These are phyloP conservation scores for Syngnathus rostellatus DNA, from an alignment of 2,797 vertebrate species.

Conservation along the genomic window DNA sequence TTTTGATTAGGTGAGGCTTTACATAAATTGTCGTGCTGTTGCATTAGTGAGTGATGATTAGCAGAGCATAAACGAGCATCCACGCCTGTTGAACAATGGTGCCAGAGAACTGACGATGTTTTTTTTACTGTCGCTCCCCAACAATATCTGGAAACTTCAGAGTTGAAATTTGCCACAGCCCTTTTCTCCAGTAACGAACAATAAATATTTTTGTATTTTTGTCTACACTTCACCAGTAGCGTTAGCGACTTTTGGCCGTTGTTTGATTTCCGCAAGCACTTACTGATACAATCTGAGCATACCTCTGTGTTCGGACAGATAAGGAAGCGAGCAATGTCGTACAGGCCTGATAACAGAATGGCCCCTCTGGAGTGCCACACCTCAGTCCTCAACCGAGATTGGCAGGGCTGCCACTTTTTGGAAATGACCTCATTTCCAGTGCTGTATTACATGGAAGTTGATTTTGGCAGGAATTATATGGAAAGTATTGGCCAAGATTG, in stretches of 20 bases:
- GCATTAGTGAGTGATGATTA: constrained; percentile 46
- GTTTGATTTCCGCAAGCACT: constrained; percentile 61
- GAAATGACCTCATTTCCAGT: constrained; percentile 41
- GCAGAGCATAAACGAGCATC: constrained; percentile 50
- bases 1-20: constrained; percentile 37
- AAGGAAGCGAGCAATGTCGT: constrained; percentile 57
- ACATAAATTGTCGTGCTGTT: constrained; percentile 24
- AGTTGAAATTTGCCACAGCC: constrained; percentile 42
- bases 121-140: constrained; percentile 49
- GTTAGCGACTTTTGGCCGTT: constrained; percentile 42
- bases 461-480: constrained; percentile 52
- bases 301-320: constrained; percentile 64
- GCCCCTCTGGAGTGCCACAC: constrained; percentile 35
- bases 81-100: constrained; percentile 56
- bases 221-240: constrained; percentile 33
- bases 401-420: constrained; percentile 39
- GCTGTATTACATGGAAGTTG: constrained; percentile 50
- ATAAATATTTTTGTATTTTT: constrained; percentile 66
- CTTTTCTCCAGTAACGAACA: constrained; percentile 43
- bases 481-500: constrained; percentile 28
- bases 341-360: constrained; percentile 52
- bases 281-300: constrained; percentile 60
- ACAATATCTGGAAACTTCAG: constrained; percentile 75
- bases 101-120: constrained; percentile 64
- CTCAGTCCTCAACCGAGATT: constrained; percentile 31